Evolutionary conservation across 2,797 vertebrate genomes (phyloP), one percentile per base, ranked within the genome.

Genomic region (Hyperoplus immaculatus): DNA sequence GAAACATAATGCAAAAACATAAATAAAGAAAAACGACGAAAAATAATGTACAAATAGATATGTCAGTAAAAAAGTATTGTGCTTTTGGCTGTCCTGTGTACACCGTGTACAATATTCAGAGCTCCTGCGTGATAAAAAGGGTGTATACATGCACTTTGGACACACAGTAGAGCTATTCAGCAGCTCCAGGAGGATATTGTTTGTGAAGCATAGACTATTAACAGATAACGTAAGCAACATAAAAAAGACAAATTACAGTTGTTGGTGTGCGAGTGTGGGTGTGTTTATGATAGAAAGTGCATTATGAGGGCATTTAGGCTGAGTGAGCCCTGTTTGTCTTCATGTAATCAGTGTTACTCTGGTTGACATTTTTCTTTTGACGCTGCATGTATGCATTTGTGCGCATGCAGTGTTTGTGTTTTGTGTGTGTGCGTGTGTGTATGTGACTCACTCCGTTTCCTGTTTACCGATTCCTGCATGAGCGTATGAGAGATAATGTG

Each of bases 1-100:
- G n/a, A 73, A 62, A 60, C n/a, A 29, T 29, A 29, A 29, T 29
- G 29, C 29, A 29, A 29, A 29, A 29, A 29, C 29, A 29, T 29
- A 29, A 29, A 29, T 29, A 29, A 29, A 29, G 29, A 29, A 29
- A 29, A 29, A 29, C 29, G 29, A 3, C 29, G 29, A 76, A 71
- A 72, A 66, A 38, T 78, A 81, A 88, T 18, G 43, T 82, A 84
- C 64, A 86, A 85, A 86, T 78, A 85, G 85, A 90, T 87, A 87
- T 90, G 83, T 90, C 2, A 43, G 82, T 93, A 90, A 87, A 91
- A 88, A 89, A 88, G 86, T 87, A 82, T 94, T 94, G 93, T 94
- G 93, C 92, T 93, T 95, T 92, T 90, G 82, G 88, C 90, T 87
- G 87, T 87, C 83, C 85, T 83, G 87, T 88, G 87, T 87, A 84